Evolutionary conservation across 2,113 vertebrate genomes (phyloP).

Genomic region (Oenanthe melanoleuca): DNA sequence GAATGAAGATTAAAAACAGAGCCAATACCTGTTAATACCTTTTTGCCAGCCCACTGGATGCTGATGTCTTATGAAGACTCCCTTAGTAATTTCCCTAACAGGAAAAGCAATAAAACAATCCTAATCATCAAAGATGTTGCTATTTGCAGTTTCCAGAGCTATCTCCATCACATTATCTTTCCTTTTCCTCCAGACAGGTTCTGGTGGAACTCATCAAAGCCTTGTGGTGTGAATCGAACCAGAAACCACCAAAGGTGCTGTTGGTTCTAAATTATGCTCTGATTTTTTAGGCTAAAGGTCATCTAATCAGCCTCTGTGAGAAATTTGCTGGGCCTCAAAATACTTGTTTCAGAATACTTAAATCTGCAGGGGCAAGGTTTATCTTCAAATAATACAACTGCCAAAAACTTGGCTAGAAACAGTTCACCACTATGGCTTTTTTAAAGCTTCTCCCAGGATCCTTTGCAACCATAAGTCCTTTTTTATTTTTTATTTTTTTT

Average conservation of each 20-base stretch:
- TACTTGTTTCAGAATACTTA: background rate
- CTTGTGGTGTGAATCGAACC: background rate
- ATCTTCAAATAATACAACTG: background rate
- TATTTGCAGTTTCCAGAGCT: background rate
- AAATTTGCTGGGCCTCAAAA: background rate
- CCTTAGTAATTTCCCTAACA: background rate
- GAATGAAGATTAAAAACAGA: background rate
- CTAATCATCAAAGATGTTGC: background rate
- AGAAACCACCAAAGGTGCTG: background rate
- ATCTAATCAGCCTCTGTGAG: background rate
- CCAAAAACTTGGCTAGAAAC: background rate
- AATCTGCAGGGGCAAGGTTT: background rate
- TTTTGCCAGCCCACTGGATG: background rate
- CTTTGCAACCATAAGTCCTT: background rate
- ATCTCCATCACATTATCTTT: background rate
- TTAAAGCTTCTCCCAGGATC: background rate
- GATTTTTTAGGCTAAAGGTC: background rate
- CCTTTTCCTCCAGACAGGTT: background rate
- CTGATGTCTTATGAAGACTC: slow-evolving; percentile 11
- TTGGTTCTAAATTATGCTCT: background rate
- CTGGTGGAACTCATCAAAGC: background rate
- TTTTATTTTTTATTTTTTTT: background rate
- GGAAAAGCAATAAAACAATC: background rate
- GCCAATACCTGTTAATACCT: background rate
- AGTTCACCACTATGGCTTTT: background rate